Percentiles rank a stretch among this genome's conserved stretches.
Evolutionary conservation across 2,888 invertebrate genomes (phyloP).

Genomic region (Hypselothyrea guttata): DNA sequence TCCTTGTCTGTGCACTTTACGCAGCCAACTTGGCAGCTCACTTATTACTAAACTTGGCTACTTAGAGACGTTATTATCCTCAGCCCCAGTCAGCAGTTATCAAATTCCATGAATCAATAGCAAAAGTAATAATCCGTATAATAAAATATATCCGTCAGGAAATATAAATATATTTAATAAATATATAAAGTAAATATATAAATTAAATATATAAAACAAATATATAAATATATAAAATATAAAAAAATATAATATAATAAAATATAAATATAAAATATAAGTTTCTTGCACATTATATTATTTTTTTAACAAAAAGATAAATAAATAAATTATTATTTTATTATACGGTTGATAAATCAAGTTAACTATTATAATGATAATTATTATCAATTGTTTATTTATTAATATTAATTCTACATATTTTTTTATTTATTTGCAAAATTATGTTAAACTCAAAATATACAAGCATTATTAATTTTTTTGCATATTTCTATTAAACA

Average conservation of each 20-base stretch:
- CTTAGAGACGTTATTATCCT: constrained; percentile 1
- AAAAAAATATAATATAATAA: background rate
- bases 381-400: too few relatives aligned
- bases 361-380: too few relatives aligned
- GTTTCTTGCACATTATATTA: background rate
- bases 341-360: too few relatives aligned
- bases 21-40: constrained; percentile 27
- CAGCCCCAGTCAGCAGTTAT: background rate
- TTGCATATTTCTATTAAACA: too few relatives aligned
- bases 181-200: too few relatives aligned
- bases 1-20: constrained; percentile 8
- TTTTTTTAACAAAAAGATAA: background rate
- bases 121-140: background rate
- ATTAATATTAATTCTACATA: background rate
- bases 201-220: background rate
- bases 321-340: background rate
- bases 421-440: background rate
- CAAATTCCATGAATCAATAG: background rate
- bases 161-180: background rate
- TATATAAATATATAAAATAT: background rate
- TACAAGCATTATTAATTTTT: too few relatives aligned
- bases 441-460: too few relatives aligned
- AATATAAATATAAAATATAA: background rate
- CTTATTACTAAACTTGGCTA: constrained; percentile 28
- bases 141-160: background rate